Percentiles rank a stretch among this genome's conserved stretches.
Evolutionary conservation across 2,797 vertebrate genomes (phyloP).

Genomic region (Acomys russatus): DNA sequence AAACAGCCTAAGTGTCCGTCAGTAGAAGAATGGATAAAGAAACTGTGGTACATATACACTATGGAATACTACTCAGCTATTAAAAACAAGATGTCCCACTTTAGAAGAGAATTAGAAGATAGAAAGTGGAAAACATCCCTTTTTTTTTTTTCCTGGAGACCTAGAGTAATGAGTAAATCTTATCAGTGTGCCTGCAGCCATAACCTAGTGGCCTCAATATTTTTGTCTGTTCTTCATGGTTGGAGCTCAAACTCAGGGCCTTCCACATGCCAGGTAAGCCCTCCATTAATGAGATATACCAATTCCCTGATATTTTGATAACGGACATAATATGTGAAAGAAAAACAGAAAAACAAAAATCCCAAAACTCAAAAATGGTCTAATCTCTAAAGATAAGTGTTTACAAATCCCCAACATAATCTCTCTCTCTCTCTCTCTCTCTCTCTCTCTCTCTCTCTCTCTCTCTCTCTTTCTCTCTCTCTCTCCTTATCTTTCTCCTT

Average conservation of each 20-base stretch:
- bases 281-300: neutral
- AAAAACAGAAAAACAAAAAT: neutral
- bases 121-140: neutral
- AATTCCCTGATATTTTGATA: neutral
- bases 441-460: too few species aligned
- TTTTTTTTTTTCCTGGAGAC: neutral
- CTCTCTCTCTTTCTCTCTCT: too few species aligned
- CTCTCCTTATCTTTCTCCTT: too few species aligned
- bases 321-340: neutral
- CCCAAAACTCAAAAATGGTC: neutral
- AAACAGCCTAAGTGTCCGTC: too few species aligned
- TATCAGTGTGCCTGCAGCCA: neutral
- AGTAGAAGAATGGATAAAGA: too few species aligned
- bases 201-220: neutral
- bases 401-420: constrained; percentile 18
- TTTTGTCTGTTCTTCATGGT: neutral
- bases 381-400: constrained; percentile 19
- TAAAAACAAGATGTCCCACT: neutral
- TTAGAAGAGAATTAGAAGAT: neutral
- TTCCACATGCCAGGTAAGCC: neutral
- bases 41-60: too few species aligned
- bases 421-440: too few species aligned
- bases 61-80: too few species aligned
- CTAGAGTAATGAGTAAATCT: neutral
- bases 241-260: neutral